A percentile compares a stretch with the other conserved stretches of the same genome.
Conservation (phyloP, 2,797 vertebrate species). For the Nasua narica region DNA sequence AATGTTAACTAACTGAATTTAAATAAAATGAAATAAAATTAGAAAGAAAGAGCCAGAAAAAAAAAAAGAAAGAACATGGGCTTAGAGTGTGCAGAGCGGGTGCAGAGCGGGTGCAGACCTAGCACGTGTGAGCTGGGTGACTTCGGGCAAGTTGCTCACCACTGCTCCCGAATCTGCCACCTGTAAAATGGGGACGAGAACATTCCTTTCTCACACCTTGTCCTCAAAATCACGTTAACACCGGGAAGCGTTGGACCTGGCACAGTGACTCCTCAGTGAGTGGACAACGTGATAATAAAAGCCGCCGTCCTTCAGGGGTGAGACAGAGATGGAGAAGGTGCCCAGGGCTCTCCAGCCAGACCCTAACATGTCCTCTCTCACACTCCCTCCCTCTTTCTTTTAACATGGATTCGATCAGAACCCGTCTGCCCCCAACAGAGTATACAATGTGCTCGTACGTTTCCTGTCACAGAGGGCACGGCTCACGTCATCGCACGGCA, state of each 20-base stretch:
- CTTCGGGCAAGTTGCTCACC: not conserved
- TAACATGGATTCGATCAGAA: not conserved
- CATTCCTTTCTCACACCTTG: not conserved
- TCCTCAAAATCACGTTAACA: not conserved
- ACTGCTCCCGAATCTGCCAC: not conserved
- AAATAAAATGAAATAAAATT: no score
- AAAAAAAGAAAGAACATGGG: not conserved
- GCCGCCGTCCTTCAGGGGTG: not conserved
- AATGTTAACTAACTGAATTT: not conserved
- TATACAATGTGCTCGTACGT: accelerated
- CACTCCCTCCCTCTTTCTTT: not conserved
- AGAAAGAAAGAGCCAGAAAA: no score
- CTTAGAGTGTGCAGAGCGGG: not conserved
- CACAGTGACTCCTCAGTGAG: not conserved
- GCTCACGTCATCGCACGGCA: no score
- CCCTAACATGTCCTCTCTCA: not conserved
- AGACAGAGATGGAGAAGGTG: accelerated
- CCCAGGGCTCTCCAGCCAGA: not conserved
- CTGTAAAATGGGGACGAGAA: not conserved
- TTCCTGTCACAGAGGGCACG: not conserved
- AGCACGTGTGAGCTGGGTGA: not conserved
- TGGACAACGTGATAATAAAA: not conserved
- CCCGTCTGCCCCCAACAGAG: no score
- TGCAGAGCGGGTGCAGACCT: no score
- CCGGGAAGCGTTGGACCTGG: not conserved